phyloP scores from a whole-genome alignment of 2,113 vertebrate genomes.

The Nesogale talazaci region DNA sequence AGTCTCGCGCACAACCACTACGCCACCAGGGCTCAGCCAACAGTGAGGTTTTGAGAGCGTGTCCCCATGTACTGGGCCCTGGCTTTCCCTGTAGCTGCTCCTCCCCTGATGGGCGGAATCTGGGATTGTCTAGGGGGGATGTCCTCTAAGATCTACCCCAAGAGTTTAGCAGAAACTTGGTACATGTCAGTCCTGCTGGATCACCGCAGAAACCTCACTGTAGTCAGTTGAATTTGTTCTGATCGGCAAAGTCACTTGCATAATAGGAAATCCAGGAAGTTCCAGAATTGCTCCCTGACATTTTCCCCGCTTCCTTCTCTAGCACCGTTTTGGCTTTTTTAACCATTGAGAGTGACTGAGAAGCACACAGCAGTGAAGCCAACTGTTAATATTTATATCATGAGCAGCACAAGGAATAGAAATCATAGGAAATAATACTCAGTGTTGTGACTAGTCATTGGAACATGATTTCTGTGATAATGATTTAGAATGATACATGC shows the following conservation, averaged over 20 bases:
- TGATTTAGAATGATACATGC: neutral
- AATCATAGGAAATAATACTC: conserved; percentile 47
- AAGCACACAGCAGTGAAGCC: neutral
- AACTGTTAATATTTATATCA: conserved; percentile 42
- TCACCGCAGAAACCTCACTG: neutral
- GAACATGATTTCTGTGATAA: conserved; percentile 7
- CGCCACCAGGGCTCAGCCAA: too few species aligned
- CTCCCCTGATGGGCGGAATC: neutral
- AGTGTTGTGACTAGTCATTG: conserved; percentile 11
- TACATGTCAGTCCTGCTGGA: neutral
- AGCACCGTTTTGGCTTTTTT: conserved; percentile 18
- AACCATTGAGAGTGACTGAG: conserved; percentile 34
- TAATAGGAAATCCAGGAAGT: conserved; percentile 49
- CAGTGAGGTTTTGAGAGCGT: too few species aligned
- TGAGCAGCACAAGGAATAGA: conserved; percentile 26
- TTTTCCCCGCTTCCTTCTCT: conserved; percentile 45
- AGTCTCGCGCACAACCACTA: too few species aligned
- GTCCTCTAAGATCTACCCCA: neutral
- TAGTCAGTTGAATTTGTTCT: neutral
- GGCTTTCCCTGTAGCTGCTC: conserved; percentile 11
- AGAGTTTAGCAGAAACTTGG: neutral
- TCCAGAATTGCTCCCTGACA: conserved; percentile 38
- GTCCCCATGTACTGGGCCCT: neutral
- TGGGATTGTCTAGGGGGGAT: neutral
- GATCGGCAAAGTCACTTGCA: conserved; percentile 25